Evolutionary conservation across 2,888 invertebrate genomes (phyloP).

Genomic region (Saturnia japonica): DNA sequence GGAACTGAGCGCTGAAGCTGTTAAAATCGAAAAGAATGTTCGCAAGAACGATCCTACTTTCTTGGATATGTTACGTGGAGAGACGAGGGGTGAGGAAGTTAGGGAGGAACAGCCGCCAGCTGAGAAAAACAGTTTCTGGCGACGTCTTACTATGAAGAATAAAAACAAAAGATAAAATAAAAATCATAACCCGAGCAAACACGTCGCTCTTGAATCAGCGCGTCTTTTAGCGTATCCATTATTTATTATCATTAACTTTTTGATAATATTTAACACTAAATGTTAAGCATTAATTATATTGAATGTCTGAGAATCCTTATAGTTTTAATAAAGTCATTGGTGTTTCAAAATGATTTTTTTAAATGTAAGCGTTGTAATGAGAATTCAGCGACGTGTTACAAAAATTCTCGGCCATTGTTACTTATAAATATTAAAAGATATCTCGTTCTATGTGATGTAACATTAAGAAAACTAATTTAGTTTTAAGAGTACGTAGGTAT

Average conservation of each 20-base stretch:
- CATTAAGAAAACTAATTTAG: constrained; percentile 70
- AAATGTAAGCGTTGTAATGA: constrained; percentile 40
- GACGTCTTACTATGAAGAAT: constrained; percentile 86
- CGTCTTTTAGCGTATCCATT: constrained; percentile 18
- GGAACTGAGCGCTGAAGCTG: constrained; percentile 85
- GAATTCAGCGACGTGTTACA: constrained; percentile 54
- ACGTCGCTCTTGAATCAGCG: constrained; percentile 50
- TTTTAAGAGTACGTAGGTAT: constrained; percentile 47
- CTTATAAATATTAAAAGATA: constrained; percentile 62
- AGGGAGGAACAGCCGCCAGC: constrained; percentile 74
- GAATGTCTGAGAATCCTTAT: constrained; percentile 34
- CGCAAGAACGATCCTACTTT: constrained; percentile 83
- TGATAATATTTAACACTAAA: constrained; percentile 19
- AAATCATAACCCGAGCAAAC: constrained; percentile 34
- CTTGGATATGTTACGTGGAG: constrained; percentile 86
- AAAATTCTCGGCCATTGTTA: constrained; percentile 65
- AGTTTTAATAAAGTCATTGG: constrained; percentile 34
- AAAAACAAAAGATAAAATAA: constrained; percentile 84
- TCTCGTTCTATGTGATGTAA: constrained; percentile 82
- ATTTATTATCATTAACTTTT: constrained; percentile 21
- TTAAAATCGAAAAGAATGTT: constrained; percentile 83
- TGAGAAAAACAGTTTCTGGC: constrained; percentile 86
- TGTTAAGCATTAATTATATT: constrained; percentile 11
- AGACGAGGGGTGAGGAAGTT: constrained; percentile 71
- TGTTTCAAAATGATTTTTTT: constrained; percentile 15